These are phyloP conservation scores for Muricea muricata DNA, from an alignment of 92 coral and sea anemone genomes.

Conservation along the genomic window DNA sequence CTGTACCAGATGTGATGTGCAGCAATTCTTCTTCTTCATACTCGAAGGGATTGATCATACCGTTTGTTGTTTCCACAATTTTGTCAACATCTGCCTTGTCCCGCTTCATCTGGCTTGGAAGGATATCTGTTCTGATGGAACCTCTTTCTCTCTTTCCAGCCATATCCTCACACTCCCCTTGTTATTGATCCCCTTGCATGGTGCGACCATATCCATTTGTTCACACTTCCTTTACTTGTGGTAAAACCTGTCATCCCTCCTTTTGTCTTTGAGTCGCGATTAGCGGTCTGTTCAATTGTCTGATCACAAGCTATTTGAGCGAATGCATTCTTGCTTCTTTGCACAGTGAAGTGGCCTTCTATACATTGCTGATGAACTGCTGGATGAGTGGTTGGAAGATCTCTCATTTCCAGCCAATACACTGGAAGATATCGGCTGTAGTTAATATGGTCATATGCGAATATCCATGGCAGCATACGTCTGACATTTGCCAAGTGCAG, in stretches of 20 bases:
- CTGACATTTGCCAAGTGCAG: not conserved
- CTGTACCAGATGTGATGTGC: not conserved
- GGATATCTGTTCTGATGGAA: not conserved
- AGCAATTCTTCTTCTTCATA: not conserved
- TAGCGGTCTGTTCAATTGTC: not conserved
- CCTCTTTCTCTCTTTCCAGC: not conserved
- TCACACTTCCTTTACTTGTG: not conserved
- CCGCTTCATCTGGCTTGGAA: slow-evolving; percentile 54
- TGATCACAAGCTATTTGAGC: not conserved
- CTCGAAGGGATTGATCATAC: not conserved
- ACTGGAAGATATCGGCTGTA: not conserved
- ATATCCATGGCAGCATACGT: slow-evolving; percentile 1
- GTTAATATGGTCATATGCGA: not conserved
- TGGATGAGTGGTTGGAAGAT: not conserved
- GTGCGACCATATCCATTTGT: not conserved
- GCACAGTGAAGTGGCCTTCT: not conserved
- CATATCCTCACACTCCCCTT: not conserved
- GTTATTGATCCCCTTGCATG: not conserved
- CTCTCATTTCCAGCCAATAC: not conserved
- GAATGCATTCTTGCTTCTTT: not conserved
- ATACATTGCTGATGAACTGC: not conserved
- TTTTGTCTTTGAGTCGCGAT: not conserved
- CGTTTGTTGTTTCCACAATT: slow-evolving; percentile 19
- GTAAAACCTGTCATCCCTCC: slow-evolving; percentile 10
- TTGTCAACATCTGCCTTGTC: slow-evolving; percentile 61